A percentile compares a stretch with the other conserved stretches of the same genome.
These are phyloP conservation scores for Pimephales promelas DNA, from an alignment of 2,113 vertebrate species.

Conservation along the genomic window DNA sequence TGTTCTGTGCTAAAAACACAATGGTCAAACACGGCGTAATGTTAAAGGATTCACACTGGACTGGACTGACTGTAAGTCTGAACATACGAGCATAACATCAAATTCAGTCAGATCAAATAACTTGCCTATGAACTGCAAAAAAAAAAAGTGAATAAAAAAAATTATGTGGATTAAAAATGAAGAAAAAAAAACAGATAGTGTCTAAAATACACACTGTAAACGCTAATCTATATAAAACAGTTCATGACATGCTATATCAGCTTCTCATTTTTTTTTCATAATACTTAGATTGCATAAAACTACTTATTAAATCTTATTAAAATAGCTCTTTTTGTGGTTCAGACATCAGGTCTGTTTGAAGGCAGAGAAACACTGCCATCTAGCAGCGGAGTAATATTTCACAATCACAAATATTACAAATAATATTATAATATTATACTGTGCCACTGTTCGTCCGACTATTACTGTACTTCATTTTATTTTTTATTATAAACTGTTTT, in stretches of 20 bases:
- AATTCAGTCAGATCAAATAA: no score
- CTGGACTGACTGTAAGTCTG: not conserved
- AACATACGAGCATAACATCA: no score
- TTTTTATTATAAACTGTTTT: no score
- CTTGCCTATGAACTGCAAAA: no score
- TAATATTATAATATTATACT: no score
- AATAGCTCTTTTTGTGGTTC: not conserved
- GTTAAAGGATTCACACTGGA: not conserved
- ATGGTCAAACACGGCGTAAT: not conserved
- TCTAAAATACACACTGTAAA: no score
- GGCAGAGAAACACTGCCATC: constrained; percentile 42
- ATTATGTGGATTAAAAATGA: no score
- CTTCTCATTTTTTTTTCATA: not conserved
- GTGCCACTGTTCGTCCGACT: no score
- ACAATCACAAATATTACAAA: no score
- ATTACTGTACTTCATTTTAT: no score
- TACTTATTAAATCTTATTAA: not conserved
- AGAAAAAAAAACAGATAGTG: no score
- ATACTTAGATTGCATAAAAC: not conserved
- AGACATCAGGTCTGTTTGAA: not conserved
- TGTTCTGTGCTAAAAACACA: constrained; percentile 22
- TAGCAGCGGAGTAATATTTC: not conserved
- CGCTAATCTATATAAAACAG: not conserved
- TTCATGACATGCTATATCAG: not conserved
- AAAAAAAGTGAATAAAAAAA: no score